Evolutionary conservation across 2,113 vertebrate species (phyloP), one percentile per base, ranked within the genome.

Genomic region (Otolemur garnettii): DNA sequence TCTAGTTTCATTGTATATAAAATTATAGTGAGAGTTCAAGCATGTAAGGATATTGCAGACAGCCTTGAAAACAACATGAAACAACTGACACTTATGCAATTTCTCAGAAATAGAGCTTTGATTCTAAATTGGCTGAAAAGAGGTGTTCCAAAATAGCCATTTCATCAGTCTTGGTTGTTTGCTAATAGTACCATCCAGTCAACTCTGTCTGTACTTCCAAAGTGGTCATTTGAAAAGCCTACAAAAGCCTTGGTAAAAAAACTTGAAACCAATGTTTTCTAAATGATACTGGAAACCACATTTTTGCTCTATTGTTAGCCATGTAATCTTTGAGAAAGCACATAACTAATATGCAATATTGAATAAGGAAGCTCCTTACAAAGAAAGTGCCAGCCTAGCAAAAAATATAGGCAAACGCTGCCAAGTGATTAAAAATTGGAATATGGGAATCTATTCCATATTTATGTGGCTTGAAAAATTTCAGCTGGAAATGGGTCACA

Each of bases 61-160:
- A 35, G 84, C 33, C 79, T 96, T 87, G 30, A 75, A 95, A 98
- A 87, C 77, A 87, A 68, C 55, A 53, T 28, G 22, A 35, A 93
- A 89, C 83, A 97, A 95, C 80, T 87, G 62, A 86, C 79, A 96
- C 79, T 96, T 89, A 97, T 45, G 28, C 50, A 59, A 74, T 94
- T 96, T 60, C 72, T 96, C 72, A 92, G 77, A 98, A 98, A 91
- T 24, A 91, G 28, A 90, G 72, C 74, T 96, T 97, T 88, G 62
- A 95, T 86, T 95, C 93, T 53, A 75, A 97, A 90, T 45, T 92
- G 53, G 22, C 53, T 94, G 91, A 90, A 95, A 89, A 96, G 78
- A 95, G 79, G 64, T 0, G 3, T 92, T 96, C 57, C 83, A 95
- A 97, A 95, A 30, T 11, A 66, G 35, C 38, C 1, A 0, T 97